Evolutionary conservation across 2,113 vertebrate species (phyloP).

Genomic region (Panthera tigris): DNA sequence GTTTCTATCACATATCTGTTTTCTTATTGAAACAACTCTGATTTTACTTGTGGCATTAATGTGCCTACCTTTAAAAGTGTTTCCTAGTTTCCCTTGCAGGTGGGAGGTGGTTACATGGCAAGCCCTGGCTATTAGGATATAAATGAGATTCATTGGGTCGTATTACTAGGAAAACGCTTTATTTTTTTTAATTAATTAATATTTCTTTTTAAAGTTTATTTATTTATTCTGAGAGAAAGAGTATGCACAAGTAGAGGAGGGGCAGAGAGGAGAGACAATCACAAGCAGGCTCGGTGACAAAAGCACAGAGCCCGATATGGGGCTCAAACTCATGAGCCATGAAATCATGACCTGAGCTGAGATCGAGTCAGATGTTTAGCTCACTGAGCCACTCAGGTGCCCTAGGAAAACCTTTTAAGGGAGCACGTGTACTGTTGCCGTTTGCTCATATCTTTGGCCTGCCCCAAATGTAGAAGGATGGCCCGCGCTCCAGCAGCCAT

Average conservation of each 20-base stretch:
- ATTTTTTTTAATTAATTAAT: no score
- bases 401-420: not conserved
- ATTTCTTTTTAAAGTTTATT: no score
- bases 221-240: no score
- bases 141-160: not conserved
- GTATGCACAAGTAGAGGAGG: no score
- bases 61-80: not conserved
- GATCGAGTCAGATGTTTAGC: no score
- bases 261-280: no score
- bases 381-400: no score
- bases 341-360: no score
- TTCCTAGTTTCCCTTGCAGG: not conserved
- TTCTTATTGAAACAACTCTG: not conserved
- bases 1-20: not conserved
- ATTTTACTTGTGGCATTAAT: not conserved
- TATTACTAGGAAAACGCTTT: not conserved
- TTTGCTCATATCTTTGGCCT: not conserved
- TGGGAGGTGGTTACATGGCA: not conserved
- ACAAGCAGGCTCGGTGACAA: no score
- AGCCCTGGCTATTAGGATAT: not conserved
- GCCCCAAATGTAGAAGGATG: not conserved
- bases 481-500: not conserved
- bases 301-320: no score
- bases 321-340: no score
- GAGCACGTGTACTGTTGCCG: not conserved